Evolutionary conservation across 1,140 invertebrate species (phyloP), one percentile per base, ranked within the genome.

Genomic region (Lepidostoma basale): DNA sequence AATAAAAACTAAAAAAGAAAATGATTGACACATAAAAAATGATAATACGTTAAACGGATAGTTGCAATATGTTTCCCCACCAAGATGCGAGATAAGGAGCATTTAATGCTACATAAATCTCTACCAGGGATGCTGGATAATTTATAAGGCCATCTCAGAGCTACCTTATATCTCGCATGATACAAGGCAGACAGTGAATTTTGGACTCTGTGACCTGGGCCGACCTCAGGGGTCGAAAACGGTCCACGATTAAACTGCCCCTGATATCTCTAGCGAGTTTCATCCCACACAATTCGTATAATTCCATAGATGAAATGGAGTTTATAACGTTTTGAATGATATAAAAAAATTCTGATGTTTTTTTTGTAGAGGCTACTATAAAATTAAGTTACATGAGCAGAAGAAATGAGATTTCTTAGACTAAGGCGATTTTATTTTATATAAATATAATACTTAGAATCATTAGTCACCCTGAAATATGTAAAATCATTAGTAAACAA

Each of bases 101-200:
- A 60, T 60, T 60, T 60, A 60, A 60, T 60, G 39, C 56, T 39
- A 26, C 39, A 60, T 60, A 60, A 60, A 60, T 60, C 39, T 60
- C 36, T 8, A 56, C 28, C 56, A 25, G 23, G 39, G 56, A 26
- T 40, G 56, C 3, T 60, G 39, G 56, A 25, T 40, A 60, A 60
- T 60, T 40, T 60, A 60, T 60, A 22, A 60, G 25, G 56, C 52
- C n/a, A 56, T 36, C 52, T 33, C 30, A 10, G 30, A 56, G 52
- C 14, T 20, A 23, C 22, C 45, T 49, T 49, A 49, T 49, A 25
- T 49, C 47, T 52, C 8, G 12, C n/a, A 30, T 36, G 52, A 56
- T 56, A 56, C 28, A 33, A 56, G 36, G 36, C 52, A 56, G 52
- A 33, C 52, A 9, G 2, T 16, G 30, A 56, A 33, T 9, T 33